Conservation (phyloP, 1,140 invertebrate species). For the Atta cephalotes region DNA sequence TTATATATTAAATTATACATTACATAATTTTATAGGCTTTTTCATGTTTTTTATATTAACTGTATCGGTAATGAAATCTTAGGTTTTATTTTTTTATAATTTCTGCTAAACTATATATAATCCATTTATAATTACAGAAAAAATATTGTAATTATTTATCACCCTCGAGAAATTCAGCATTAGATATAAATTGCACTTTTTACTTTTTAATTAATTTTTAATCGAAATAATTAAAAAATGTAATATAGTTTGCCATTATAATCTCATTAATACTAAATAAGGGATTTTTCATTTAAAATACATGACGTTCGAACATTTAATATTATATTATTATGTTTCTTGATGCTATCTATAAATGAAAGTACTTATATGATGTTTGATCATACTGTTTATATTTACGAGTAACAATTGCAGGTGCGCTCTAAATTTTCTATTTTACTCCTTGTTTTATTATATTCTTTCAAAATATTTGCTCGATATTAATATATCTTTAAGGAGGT, state of each 20-base stretch:
- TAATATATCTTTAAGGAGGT: background rate
- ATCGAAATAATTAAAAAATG: background rate
- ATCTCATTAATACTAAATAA: background rate
- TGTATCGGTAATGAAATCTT: background rate
- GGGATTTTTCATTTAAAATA: background rate
- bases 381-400: constrained; percentile 3
- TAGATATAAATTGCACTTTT: background rate
- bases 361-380: background rate
- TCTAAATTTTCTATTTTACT: constrained; percentile 3
- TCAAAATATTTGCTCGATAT: background rate
- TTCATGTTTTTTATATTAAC: background rate
- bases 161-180: background rate
- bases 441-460: constrained; percentile 4
- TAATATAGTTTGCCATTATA: background rate
- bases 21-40: background rate
- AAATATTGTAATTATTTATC: background rate
- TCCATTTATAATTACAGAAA: background rate
- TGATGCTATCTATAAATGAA: background rate
- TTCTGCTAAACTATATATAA: background rate
- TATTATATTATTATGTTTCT: constrained; percentile 1
- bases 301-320: constrained; percentile 1
- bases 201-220: background rate
- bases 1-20: no score
- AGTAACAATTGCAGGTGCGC: constrained; percentile 2
- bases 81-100: background rate